Evolutionary conservation across 2,797 vertebrate species (phyloP), one percentile per base, ranked within the genome.

Genomic region (Squalus acanthias): DNA sequence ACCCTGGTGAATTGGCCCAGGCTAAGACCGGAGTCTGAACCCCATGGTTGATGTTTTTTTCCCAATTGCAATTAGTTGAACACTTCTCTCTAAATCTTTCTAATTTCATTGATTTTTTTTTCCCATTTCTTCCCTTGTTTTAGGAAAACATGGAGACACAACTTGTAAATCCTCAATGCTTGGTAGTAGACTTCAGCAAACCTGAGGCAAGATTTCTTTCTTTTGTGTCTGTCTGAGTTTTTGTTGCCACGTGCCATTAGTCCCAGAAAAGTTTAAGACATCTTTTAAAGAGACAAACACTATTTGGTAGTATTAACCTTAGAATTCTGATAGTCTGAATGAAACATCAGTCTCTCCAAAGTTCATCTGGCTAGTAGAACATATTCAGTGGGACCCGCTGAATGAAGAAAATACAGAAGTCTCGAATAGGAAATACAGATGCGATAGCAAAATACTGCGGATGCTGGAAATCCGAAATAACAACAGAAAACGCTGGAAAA

Each of bases 161-260:
- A 97, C 97, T 99, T 97, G 98, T 97, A 97, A 98, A 99, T 96
- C 99, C 99, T 96, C 98, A 97, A 96, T 98, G 98, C 96, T 98
- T 99, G 96, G 98, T 97, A 97, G 98, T 98, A 24, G 99, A 99
- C 97, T 99, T 99, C 97, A 99, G 99, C 98, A 99, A 99, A 97
- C 98, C 99, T 96, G 99, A 99, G 98, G 99, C 99, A 96, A 97
- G 97, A 96, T 22, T 96, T 96, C 82, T 63, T 96, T 8, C 8
- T 46, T 94, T 69, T 57, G 2, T 60, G 89, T n/a, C 39, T 24
- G 53, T 95, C 13, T 85, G 60, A 50, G 26, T 67, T 67, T 67
- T 69, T 67, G 33, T 57, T 60, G 60, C 1, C 33, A 72, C 53
- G 50, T 72, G 24, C 5, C 39, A 29, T 29, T 57, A n/a, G n/a